These are phyloP conservation scores for Macrosoma leucophasiata DNA, from an alignment of 2,888 invertebrate species.

Conservation along the genomic window DNA sequence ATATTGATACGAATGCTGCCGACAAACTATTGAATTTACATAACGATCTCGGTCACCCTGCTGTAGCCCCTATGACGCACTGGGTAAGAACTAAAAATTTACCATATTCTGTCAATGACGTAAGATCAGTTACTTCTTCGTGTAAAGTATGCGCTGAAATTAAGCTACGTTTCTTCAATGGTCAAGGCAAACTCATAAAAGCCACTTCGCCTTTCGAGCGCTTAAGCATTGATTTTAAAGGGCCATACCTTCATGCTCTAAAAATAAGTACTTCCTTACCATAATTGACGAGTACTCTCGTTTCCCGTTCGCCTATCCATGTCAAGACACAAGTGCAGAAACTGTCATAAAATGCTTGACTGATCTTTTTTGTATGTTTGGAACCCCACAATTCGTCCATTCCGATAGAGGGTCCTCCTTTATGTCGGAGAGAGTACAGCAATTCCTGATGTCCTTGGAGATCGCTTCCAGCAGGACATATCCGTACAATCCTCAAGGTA, in stretches of 20 bases:
- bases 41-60: conserved; percentile 10
- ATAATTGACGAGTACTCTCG: conserved; percentile 18
- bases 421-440: too few species aligned
- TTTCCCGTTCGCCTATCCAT: conserved; percentile 18
- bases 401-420: too few species aligned
- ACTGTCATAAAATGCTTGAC: too few species aligned
- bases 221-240: conserved; percentile 23
- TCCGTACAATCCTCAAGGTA: conserved; percentile 16
- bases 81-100: conserved; percentile 16
- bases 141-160: conserved; percentile 17
- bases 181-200: conserved; percentile 14
- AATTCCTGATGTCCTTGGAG: too few species aligned
- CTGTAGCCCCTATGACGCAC: conserved; percentile 12
- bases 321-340: conserved; percentile 8
- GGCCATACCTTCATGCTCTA: conserved; percentile 18
- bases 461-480: conserved; percentile 11
- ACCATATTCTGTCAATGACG: conserved; percentile 14
- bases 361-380: too few species aligned
- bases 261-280: conserved; percentile 18
- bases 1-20: conserved; percentile 3
- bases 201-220: conserved; percentile 20
- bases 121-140: conserved; percentile 6
- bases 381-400: too few species aligned
- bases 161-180: conserved; percentile 14
- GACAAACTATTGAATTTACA: conserved; percentile 9